Evolutionary conservation across 1,140 invertebrate species (phyloP), one percentile per base, ranked within the genome.

Genomic region (Watersipora subatra): DNA sequence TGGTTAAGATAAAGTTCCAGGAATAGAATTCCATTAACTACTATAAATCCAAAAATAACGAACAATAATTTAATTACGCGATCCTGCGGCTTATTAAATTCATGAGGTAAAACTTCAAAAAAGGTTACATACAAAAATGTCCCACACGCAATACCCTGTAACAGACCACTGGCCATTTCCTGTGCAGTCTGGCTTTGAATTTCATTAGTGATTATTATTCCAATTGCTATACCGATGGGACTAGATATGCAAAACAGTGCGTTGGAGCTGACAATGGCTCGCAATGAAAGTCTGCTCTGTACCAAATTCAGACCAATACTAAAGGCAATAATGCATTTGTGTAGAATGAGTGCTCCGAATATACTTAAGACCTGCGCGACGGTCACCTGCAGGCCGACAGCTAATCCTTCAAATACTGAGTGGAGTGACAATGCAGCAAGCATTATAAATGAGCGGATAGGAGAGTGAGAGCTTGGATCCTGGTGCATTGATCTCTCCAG

Each of bases 211-310:
- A 83, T 69, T 82, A 77, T 22, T 84, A 83, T 80, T 0, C 82
- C 88, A 2, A 88, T 76, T 0, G 83, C 83, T 46, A 89, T 85
- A 25, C 82, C 82, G 63, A 84, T 62, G 0, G 90, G 88, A 15
- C 88, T 85, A 0, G 89, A 85, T n/a, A 86, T 68, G 0, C 88
- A 87, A 72, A 87, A 87, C 1, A 85, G 55, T 1, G 73, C 24
- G 19, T 76, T 68, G 19, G 76, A 73, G 24, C 68, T 55, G 22
- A 77, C 68, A 24, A 81, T 69, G 0, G 83, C 83, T 29, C 75
- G 72, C 1, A 78, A 76, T 20, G 83, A 82, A 1, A 89, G 83
- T 56, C 83, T 82, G 1, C 86, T 85, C 28, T 87, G 85, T 19
- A 88, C 81, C 12, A 87, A 73, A 66, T 83, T 85, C 62, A 87